phyloP scores from a whole-genome alignment of 2,113 vertebrate genomes.

The Promerops cafer region DNA sequence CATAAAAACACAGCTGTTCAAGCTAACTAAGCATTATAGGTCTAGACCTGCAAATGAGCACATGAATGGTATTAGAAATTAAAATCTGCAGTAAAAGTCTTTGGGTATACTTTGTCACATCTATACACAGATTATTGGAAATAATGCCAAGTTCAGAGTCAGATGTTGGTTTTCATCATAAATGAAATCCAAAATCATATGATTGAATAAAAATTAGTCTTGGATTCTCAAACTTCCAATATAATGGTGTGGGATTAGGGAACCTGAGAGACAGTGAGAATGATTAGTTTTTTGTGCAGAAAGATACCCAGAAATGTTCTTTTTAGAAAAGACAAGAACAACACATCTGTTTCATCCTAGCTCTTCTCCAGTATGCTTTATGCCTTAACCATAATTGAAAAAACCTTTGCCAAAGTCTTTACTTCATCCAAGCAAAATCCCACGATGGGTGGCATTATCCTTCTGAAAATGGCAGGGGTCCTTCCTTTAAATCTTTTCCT shows the following conservation, averaged over 20 bases:
- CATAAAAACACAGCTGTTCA: constrained; percentile 54
- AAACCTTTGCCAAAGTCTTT: neutral
- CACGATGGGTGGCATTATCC: neutral
- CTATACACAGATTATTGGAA: neutral
- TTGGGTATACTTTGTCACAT: neutral
- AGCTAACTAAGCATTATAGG: constrained; percentile 47
- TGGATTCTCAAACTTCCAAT: neutral
- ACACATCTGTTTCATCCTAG: neutral
- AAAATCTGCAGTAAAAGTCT: constrained; percentile 24
- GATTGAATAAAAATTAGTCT: neutral
- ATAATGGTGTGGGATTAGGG: neutral
- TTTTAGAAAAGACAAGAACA: neutral
- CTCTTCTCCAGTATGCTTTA: neutral
- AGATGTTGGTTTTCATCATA: neutral
- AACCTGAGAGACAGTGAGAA: neutral
- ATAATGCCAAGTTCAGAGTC: neutral
- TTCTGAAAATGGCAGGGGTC: neutral
- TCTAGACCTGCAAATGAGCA: constrained; percentile 56
- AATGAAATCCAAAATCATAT: neutral
- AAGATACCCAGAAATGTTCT: neutral
- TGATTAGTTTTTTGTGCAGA: neutral
- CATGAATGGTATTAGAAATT: constrained; percentile 27
- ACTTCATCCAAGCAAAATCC: neutral
- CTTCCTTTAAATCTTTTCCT: neutral
- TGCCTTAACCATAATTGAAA: neutral